Percentiles rank a stretch among this genome's conserved stretches.
Evolutionary conservation across 2,888 invertebrate genomes (phyloP).

Genomic region (Metallyticus violacea): DNA sequence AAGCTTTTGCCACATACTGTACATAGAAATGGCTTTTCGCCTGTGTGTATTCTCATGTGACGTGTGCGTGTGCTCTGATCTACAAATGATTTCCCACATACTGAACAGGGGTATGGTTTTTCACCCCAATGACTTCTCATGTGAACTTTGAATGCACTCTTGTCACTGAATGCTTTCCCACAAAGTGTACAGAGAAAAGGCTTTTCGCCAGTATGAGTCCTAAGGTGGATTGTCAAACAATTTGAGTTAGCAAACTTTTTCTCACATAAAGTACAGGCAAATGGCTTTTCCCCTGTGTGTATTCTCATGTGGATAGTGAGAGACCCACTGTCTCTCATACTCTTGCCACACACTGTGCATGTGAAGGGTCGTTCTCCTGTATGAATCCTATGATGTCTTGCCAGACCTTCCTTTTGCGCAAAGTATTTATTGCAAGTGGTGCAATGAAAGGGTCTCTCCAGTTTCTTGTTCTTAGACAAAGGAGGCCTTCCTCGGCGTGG

Average conservation of each 20-base stretch:
- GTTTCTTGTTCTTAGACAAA: background rate
- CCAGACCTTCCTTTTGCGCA: background rate
- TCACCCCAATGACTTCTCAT: constrained; percentile 7
- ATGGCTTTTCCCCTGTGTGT: constrained; percentile 2
- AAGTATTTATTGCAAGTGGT: background rate
- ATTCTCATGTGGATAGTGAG: constrained; percentile 11
- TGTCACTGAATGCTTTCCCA: background rate
- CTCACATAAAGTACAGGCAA: background rate
- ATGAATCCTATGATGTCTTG: background rate
- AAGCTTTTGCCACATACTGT: background rate
- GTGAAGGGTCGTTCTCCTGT: constrained; percentile 2
- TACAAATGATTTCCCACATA: constrained; percentile 11
- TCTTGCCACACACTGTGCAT: background rate
- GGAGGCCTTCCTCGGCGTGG: background rate
- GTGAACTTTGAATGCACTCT: background rate
- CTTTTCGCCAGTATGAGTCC: constrained; percentile 9
- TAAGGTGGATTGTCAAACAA: background rate
- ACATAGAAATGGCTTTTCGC: background rate
- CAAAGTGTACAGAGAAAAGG: constrained; percentile 4
- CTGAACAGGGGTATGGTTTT: background rate
- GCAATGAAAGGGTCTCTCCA: background rate
- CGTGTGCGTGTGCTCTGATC: constrained; percentile 6
- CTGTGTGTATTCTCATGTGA: background rate
- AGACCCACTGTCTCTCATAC: background rate
- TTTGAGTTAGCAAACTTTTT: background rate